A percentile compares a stretch with the other conserved stretches of the same genome.
Conservation (phyloP, 2,113 vertebrate genomes). For the Rhea pennata region DNA sequence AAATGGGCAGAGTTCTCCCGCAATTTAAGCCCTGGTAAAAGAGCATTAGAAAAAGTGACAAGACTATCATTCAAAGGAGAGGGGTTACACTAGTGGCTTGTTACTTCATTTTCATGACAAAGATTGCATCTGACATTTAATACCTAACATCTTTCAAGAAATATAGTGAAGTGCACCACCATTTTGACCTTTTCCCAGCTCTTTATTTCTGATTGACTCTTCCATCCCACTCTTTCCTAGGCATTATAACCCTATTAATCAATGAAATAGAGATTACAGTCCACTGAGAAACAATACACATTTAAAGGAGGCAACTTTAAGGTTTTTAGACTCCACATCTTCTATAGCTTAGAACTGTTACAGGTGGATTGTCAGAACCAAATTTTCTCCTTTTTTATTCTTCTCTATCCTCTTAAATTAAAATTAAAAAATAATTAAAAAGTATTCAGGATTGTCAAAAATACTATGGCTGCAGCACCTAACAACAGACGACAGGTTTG, state of each 20-base stretch:
- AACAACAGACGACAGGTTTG: neutral
- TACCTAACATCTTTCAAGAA: constrained; percentile 37
- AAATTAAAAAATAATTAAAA: neutral
- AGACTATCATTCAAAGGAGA: constrained; percentile 25
- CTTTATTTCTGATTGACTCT: constrained; percentile 47
- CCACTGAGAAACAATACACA: constrained; percentile 6
- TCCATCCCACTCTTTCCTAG: constrained; percentile 5
- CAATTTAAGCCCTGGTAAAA: neutral
- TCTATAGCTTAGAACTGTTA: neutral
- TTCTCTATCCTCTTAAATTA: neutral
- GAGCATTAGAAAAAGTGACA: constrained; percentile 45
- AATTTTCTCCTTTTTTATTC: neutral
- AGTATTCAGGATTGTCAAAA: neutral
- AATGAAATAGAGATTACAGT: constrained; percentile 38
- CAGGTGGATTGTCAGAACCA: neutral
- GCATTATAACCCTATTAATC: constrained; percentile 43
- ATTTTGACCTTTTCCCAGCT: constrained; percentile 52
- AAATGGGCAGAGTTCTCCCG: neutral
- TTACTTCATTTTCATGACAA: constrained; percentile 67
- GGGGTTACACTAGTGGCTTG: constrained; percentile 17
- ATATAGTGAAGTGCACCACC: constrained; percentile 36
- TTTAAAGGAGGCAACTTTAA: neutral
- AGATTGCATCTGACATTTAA: constrained; percentile 66
- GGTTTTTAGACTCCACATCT: neutral
- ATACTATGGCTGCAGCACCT: neutral